These are phyloP conservation scores for Glandiceps talaboti DNA, from an alignment of 53 echinoderm and acorn worm species.

Conservation along the genomic window DNA sequence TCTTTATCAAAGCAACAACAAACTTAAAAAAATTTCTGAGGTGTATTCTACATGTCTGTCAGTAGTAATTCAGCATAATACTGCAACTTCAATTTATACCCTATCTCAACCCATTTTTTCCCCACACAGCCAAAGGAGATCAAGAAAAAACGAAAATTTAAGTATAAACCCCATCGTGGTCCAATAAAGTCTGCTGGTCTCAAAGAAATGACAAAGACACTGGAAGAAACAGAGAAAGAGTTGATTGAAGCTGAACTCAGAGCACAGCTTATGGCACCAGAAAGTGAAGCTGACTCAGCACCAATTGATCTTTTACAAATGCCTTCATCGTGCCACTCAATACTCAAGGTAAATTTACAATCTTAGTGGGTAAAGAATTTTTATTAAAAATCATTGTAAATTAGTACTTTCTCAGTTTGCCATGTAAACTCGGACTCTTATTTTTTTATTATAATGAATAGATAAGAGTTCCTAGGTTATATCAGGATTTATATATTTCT, in stretches of 20 bases:
- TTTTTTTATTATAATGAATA: too few species aligned
- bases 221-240: slow-evolving; percentile 81
- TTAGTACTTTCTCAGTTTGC: too few species aligned
- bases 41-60: too few species aligned
- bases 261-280: slow-evolving; percentile 22
- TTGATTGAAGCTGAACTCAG: slow-evolving; percentile 33
- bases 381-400: too few species aligned
- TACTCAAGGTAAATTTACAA: slow-evolving; percentile 84
- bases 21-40: too few species aligned
- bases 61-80: too few species aligned
- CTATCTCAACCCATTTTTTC: too few species aligned
- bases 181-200: slow-evolving; percentile 76
- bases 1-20: too few species aligned
- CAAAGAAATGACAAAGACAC: slow-evolving; percentile 56
- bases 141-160: slow-evolving; percentile 37
- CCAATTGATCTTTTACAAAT: slow-evolving; percentile 50
- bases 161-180: slow-evolving; percentile 81
- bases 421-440: too few species aligned
- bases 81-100: too few species aligned
- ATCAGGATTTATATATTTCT: too few species aligned
- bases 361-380: neutral
- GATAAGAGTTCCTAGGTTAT: too few species aligned
- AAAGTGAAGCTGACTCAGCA: slow-evolving; percentile 19
- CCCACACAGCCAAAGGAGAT: slow-evolving; percentile 16
- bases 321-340: slow-evolving; percentile 97